Conservation (phyloP, 2,797 vertebrate genomes). For the Sphaeramia orbicularis region DNA sequence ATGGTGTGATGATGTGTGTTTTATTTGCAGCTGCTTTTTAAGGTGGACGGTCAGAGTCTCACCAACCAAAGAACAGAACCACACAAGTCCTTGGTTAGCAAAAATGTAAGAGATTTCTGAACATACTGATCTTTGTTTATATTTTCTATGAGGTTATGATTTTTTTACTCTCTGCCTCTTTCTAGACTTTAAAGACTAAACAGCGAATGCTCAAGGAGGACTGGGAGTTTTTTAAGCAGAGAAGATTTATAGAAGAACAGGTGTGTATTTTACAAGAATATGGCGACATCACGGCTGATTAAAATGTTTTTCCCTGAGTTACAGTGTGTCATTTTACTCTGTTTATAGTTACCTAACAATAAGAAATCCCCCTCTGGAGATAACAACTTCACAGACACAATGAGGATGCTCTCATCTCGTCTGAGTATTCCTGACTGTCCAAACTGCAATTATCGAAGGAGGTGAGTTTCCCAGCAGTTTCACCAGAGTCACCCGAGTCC, state of each 20-base stretch:
- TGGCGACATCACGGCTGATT: background rate
- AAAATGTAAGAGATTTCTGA: slow-evolving; percentile 79
- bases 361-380: slow-evolving; percentile 92
- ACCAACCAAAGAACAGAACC: slow-evolving; percentile 85
- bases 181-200: slow-evolving; percentile 93
- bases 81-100: slow-evolving; percentile 87
- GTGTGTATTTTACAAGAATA: slow-evolving; percentile 83
- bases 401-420: slow-evolving; percentile 95
- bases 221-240: slow-evolving; percentile 97
- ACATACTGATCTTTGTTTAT: background rate
- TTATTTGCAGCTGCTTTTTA: slow-evolving; percentile 83
- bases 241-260: slow-evolving; percentile 95
- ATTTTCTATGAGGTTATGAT: slow-evolving; percentile 3
- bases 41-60: slow-evolving; percentile 85
- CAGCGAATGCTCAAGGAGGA: slow-evolving; percentile 95
- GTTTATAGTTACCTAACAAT: slow-evolving; percentile 88
- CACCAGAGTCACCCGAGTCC: too few species aligned
- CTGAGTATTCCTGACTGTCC: slow-evolving; percentile 97
- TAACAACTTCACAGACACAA: slow-evolving; percentile 95
- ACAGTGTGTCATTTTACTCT: slow-evolving; percentile 6
- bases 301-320: background rate
- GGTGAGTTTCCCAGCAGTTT: slow-evolving; percentile 80
- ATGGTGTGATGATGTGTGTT: background rate
- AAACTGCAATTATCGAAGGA: slow-evolving; percentile 96
- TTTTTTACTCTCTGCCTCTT: slow-evolving; percentile 21